A percentile compares a stretch with the other conserved stretches of the same genome.
These are phyloP conservation scores for Rhodinocichla rosea DNA, from an alignment of 2,113 vertebrate species.

Conservation along the genomic window DNA sequence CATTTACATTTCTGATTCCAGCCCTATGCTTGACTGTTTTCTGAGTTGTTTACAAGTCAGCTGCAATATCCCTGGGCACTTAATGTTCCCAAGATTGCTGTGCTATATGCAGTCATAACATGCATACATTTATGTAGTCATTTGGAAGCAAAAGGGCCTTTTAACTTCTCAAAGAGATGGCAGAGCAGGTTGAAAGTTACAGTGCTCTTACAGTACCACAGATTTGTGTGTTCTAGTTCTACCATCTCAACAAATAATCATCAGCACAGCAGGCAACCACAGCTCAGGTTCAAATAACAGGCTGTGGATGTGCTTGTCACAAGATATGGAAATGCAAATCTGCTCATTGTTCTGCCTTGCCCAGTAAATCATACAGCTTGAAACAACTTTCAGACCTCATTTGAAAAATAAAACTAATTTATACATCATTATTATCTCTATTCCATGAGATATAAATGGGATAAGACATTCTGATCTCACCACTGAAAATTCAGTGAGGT, in stretches of 20 bases:
- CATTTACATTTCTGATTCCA: slow-evolving; percentile 16
- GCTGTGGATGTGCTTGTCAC: neutral
- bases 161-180: neutral
- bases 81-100: neutral
- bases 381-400: neutral
- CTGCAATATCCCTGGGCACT: neutral
- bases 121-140: neutral
- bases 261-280: neutral
- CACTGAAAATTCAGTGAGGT: neutral
- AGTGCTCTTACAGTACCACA: neutral
- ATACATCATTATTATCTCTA: neutral
- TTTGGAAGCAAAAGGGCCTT: neutral
- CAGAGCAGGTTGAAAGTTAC: neutral
- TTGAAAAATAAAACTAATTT: neutral
- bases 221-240: neutral
- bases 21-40: neutral
- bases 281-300: neutral
- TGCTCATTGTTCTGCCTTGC: neutral
- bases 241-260: neutral
- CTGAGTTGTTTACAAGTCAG: slow-evolving; percentile 33
- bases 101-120: neutral
- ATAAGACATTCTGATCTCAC: neutral
- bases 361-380: neutral
- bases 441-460: neutral
- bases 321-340: neutral